phyloP scores from a whole-genome alignment of 2,888 invertebrate species.

The Xestia rhomboidea region DNA sequence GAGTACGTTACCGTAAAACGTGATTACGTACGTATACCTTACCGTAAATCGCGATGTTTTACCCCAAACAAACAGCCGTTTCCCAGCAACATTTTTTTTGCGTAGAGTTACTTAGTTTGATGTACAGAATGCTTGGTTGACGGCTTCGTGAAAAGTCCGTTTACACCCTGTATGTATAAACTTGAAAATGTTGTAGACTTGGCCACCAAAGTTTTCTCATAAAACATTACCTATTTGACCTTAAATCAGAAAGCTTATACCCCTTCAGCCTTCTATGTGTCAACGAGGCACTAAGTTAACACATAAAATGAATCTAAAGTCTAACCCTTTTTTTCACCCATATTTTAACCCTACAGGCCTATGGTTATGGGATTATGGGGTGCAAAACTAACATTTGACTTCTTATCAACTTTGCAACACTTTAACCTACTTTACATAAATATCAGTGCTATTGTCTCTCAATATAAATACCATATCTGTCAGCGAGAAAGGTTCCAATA shows the following conservation, averaged over 20 bases:
- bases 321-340: not conserved
- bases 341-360: conserved; percentile 11
- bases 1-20: too few relatives aligned
- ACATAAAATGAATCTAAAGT: conserved; percentile 23
- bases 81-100: too few relatives aligned
- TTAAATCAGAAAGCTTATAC: conserved; percentile 46
- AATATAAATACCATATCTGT: conserved; percentile 59
- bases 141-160: too few relatives aligned
- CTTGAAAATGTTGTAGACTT: not conserved
- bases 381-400: conserved; percentile 34
- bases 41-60: too few relatives aligned
- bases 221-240: conserved; percentile 27
- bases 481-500: conserved; percentile 40
- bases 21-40: too few relatives aligned
- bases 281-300: conserved; percentile 14
- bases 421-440: conserved; percentile 48
- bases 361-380: conserved; percentile 35
- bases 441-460: conserved; percentile 58
- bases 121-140: too few relatives aligned
- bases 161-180: not conserved
- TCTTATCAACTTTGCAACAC: conserved; percentile 53
- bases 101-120: too few relatives aligned
- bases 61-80: too few relatives aligned
- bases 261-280: conserved; percentile 12
- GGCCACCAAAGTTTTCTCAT: conserved; percentile 18